Conservation (phyloP, 2,888 invertebrate genomes). For the Pterostichus niger region DNA sequence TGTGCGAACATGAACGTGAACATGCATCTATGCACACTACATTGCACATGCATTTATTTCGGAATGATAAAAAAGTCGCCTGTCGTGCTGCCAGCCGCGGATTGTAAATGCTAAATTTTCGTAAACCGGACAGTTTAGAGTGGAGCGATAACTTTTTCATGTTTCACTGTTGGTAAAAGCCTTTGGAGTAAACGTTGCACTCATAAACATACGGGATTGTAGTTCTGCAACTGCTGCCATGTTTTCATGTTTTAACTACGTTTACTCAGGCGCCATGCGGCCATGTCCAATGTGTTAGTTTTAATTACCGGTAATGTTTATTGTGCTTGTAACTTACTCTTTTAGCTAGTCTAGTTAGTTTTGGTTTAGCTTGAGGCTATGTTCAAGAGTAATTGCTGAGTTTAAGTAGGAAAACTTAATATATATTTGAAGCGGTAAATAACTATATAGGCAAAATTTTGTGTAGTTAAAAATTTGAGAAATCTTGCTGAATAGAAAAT, state of each 20-base stretch:
- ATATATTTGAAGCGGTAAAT: background rate
- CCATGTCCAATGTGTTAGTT: slow-evolving; percentile 18
- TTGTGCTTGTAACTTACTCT: slow-evolving; percentile 33
- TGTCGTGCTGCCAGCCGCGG: slow-evolving; percentile 25
- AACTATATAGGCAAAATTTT: background rate
- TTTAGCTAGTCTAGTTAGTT: background rate
- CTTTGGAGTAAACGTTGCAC: background rate
- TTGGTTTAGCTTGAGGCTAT: background rate
- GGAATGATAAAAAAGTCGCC: slow-evolving; percentile 45
- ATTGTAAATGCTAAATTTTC: slow-evolving; percentile 60
- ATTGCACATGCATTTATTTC: slow-evolving; percentile 60
- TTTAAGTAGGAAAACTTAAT: background rate
- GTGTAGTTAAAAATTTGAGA: slow-evolving; percentile 30
- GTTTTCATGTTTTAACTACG: slow-evolving; percentile 21
- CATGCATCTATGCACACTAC: slow-evolving; percentile 62
- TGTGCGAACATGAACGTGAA: slow-evolving; percentile 40
- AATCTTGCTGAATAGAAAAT: slow-evolving; percentile 2
- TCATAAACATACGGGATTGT: slow-evolving; percentile 50
- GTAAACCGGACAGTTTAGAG: slow-evolving; percentile 59
- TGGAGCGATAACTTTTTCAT: slow-evolving; percentile 60
- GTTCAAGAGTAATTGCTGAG: background rate
- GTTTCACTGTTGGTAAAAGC: slow-evolving; percentile 59
- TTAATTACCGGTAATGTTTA: slow-evolving; percentile 52
- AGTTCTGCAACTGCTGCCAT: slow-evolving; percentile 22
- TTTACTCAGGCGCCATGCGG: slow-evolving; percentile 24